These are phyloP conservation scores for Pelodytes ibericus DNA, from an alignment of 2,797 vertebrate species.

Conservation along the genomic window DNA sequence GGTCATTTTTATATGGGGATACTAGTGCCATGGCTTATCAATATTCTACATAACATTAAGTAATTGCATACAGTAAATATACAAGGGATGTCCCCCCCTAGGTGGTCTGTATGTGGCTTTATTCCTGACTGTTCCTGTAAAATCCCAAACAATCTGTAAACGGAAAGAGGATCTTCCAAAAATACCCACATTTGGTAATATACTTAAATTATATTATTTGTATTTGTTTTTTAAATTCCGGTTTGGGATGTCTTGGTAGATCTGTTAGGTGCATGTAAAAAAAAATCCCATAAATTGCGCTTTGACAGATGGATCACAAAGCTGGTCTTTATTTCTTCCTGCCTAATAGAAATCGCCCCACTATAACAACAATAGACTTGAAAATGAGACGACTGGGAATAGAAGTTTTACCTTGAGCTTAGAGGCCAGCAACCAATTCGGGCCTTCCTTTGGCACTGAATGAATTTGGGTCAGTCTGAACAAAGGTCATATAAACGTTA, in stretches of 20 bases:
- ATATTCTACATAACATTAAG: too few species aligned
- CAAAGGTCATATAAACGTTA: conserved; percentile 48
- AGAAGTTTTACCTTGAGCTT: conserved; percentile 63
- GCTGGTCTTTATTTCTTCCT: conserved; percentile 65
- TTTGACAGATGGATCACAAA: conserved; percentile 58
- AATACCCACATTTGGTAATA: neutral
- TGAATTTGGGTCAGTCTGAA: conserved; percentile 65
- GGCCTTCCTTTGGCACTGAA: conserved; percentile 63
- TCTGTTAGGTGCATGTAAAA: neutral
- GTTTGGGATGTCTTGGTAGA: neutral
- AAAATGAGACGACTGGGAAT: conserved; percentile 63
- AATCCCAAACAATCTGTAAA: neutral
- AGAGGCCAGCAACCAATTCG: conserved; percentile 60
- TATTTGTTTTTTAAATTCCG: neutral
- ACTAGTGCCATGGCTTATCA: too few species aligned
- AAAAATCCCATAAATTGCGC: conserved; percentile 54
- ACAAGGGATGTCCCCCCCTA: too few species aligned
- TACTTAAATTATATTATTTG: neutral
- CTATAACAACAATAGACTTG: conserved; percentile 63
- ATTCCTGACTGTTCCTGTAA: neutral
- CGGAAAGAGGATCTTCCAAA: neutral
- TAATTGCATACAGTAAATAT: too few species aligned
- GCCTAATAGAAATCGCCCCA: conserved; percentile 66
- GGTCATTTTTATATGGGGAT: too few species aligned
- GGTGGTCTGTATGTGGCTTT: too few species aligned